A percentile compares a stretch with the other conserved stretches of the same genome.
These are phyloP conservation scores for Drosophila oshimai DNA, from an alignment of 1,140 invertebrate genomes.

Conservation along the genomic window DNA sequence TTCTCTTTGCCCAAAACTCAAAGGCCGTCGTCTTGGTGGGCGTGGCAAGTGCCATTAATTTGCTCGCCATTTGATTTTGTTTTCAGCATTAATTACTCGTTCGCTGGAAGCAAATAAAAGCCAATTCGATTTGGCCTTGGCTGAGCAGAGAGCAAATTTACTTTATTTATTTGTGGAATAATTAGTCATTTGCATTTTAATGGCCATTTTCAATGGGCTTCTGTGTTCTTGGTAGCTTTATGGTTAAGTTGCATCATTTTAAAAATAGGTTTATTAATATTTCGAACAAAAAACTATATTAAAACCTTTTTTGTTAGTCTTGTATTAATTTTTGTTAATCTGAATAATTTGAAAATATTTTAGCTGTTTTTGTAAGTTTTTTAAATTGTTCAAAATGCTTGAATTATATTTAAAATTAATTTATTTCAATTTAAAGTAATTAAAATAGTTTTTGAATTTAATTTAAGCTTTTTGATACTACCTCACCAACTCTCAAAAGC, in stretches of 20 bases:
- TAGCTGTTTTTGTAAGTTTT: background rate
- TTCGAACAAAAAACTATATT: too few species aligned
- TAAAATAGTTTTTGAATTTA: background rate
- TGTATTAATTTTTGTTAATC: too few species aligned
- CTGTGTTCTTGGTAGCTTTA: background rate
- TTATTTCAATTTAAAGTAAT: background rate
- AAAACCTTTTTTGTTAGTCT: too few species aligned
- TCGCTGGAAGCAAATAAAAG: slow-evolving; percentile 20
- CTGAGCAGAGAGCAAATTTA: background rate
- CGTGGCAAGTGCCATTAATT: slow-evolving; percentile 55
- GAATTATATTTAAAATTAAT: background rate
- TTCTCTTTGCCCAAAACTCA: slow-evolving; percentile 23
- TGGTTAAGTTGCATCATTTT: background rate
- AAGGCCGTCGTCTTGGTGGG: slow-evolving; percentile 22
- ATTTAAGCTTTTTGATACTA: background rate
- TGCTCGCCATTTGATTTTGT: slow-evolving; percentile 26
- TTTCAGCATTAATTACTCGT: slow-evolving; percentile 49
- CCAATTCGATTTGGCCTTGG: slow-evolving; percentile 31
- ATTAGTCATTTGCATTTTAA: background rate
- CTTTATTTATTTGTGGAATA: background rate
- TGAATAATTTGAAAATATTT: background rate
- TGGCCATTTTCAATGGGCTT: background rate
- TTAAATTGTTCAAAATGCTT: too few species aligned
- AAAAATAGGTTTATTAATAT: background rate
- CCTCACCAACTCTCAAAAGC: slow-evolving; percentile 13